Evolutionary conservation across 2,888 invertebrate genomes (phyloP).

Genomic region (Clivina fossor): DNA sequence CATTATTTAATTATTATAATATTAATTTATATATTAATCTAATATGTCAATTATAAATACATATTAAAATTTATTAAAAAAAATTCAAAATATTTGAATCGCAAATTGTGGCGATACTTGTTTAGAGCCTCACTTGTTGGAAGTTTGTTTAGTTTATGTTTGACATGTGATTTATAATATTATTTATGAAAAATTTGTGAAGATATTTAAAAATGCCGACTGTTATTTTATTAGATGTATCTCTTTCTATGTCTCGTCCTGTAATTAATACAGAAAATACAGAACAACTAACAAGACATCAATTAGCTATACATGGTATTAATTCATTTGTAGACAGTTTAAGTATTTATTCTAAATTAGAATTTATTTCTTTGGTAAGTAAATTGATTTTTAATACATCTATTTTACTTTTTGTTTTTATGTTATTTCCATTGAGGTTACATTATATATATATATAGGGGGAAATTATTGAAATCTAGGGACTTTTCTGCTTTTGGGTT

Average conservation of each 20-base stretch:
- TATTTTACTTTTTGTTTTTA: too few relatives aligned
- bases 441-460: too few relatives aligned
- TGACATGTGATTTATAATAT: background rate
- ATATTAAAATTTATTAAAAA: too few relatives aligned
- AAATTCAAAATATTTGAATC: too few relatives aligned
- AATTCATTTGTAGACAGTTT: slow-evolving; percentile 67
- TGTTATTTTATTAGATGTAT: slow-evolving; percentile 70
- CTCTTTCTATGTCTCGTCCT: slow-evolving; percentile 70
- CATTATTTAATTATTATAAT: too few relatives aligned
- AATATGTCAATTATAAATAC: too few relatives aligned
- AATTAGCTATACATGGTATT: slow-evolving; percentile 68
- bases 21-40: too few relatives aligned
- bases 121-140: too few relatives aligned
- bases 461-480: slow-evolving; percentile 4
- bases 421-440: too few relatives aligned
- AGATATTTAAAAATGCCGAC: slow-evolving; percentile 66
- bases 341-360: slow-evolving; percentile 65
- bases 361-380: slow-evolving; percentile 72
- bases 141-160: too few relatives aligned
- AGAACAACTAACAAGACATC: slow-evolving; percentile 61
- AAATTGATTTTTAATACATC: too few relatives aligned
- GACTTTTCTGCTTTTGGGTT: slow-evolving; percentile 4
- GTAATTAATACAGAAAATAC: slow-evolving; percentile 56
- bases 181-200: slow-evolving; percentile 26
- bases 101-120: too few relatives aligned